Percentiles rank a stretch among this genome's conserved stretches.
Conservation (phyloP, 2,113 vertebrate genomes). For the Neotragus moschatus region DNA sequence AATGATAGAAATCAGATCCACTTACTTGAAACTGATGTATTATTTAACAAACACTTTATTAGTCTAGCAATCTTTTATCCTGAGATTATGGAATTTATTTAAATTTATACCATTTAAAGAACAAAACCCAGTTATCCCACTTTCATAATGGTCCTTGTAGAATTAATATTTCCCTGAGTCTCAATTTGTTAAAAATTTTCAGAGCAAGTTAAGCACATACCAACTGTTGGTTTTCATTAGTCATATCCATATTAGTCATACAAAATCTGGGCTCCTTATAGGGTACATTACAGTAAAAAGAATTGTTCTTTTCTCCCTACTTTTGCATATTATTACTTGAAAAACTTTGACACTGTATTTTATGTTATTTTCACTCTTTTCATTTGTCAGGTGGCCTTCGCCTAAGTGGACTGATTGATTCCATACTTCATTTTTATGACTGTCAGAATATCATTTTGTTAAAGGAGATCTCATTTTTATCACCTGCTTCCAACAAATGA, state of each 20-base stretch:
- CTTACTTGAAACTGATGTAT: not conserved
- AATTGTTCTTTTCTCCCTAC: not conserved
- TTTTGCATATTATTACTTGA: conserved; percentile 7
- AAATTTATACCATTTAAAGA: not conserved
- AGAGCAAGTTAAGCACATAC: not conserved
- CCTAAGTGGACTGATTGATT: conserved; percentile 23
- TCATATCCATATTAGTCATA: not conserved
- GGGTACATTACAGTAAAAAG: not conserved
- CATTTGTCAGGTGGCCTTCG: conserved; percentile 22
- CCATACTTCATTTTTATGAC: conserved; percentile 51
- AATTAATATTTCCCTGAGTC: not conserved
- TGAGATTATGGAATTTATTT: not conserved
- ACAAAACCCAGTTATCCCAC: not conserved
- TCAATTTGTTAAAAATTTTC: conserved; percentile 12
- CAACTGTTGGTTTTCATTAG: not conserved
- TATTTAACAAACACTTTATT: not conserved
- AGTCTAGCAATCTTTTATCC: not conserved
- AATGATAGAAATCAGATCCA: not conserved
- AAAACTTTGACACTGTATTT: not conserved
- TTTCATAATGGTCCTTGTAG: not conserved
- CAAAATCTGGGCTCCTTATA: not conserved
- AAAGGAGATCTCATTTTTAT: conserved; percentile 58
- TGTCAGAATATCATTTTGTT: conserved; percentile 32
- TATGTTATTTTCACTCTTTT: conserved; percentile 19
- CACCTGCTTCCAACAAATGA: conserved; percentile 53